phyloP scores from a whole-genome alignment of 2,797 vertebrate species.

The Neomorphus geoffroyi region DNA sequence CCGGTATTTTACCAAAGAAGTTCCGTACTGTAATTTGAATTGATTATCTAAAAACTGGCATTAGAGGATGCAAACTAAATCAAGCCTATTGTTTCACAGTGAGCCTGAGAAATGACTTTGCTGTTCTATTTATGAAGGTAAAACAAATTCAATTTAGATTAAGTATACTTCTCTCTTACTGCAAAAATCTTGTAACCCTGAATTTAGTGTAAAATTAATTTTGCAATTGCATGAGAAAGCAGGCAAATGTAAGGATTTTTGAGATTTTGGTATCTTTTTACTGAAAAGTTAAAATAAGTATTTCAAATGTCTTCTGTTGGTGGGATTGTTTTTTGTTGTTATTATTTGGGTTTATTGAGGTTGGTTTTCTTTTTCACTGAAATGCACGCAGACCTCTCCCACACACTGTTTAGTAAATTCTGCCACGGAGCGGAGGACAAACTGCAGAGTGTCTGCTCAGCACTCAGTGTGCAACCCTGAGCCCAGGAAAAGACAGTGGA shows the following conservation, averaged over 20 bases:
- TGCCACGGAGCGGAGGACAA: background rate
- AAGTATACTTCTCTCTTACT: background rate
- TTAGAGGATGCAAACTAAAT: background rate
- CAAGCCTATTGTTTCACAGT: background rate
- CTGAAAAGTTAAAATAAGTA: background rate
- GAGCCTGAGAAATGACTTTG: background rate
- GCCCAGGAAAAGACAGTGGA: background rate
- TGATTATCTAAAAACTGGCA: background rate
- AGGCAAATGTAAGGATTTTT: background rate
- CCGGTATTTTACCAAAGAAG: background rate
- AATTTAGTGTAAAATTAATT: background rate
- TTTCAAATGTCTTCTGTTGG: background rate
- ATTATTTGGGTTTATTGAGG: too few species aligned
- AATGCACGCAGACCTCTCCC: background rate
- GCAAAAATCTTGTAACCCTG: background rate
- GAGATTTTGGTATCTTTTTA: background rate
- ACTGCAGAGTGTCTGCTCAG: background rate
- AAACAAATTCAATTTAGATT: background rate
- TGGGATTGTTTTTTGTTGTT: too few species aligned
- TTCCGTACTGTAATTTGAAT: slow-evolving; percentile 32
- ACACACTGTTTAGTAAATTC: background rate
- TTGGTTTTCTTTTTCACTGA: background rate
- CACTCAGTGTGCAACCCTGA: background rate
- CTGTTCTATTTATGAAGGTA: background rate
- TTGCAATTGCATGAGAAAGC: background rate